These are phyloP conservation scores for Lasius fuliginosus DNA, from an alignment of 2,888 invertebrate species.

Conservation along the genomic window DNA sequence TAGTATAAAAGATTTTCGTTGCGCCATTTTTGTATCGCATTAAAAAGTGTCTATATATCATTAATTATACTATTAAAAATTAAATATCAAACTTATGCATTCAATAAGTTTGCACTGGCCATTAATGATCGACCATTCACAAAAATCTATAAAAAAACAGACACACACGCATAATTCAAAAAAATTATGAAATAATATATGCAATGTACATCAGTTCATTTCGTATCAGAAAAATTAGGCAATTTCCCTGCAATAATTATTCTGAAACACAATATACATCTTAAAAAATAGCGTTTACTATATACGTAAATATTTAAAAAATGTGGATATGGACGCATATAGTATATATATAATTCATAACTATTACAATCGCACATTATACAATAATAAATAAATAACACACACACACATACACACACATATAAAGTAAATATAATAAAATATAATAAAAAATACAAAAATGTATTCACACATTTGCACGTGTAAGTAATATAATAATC, in stretches of 20 bases:
- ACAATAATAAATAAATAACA: not conserved
- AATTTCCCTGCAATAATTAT: not conserved
- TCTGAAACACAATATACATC: not conserved
- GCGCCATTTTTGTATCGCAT: conserved; percentile 26
- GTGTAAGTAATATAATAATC: not conserved
- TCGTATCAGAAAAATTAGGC: not conserved
- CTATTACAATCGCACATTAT: not conserved
- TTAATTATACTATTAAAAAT: conserved; percentile 5
- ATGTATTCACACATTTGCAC: not conserved
- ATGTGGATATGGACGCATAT: not conserved
- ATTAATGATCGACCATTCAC: not conserved
- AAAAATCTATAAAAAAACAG: conserved; percentile 18
- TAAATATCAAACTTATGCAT: conserved; percentile 7
- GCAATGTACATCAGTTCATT: not conserved
- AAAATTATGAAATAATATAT: conserved; percentile 5
- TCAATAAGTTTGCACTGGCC: not conserved
- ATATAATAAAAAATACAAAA: conserved; percentile 30
- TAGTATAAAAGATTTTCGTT: conserved; percentile 44
- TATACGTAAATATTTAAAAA: conserved; percentile 11
- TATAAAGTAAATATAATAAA: not conserved
- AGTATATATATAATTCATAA: not conserved
- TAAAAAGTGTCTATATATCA: conserved; percentile 35
- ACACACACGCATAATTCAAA: not conserved
- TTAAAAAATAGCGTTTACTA: not conserved
- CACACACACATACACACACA: not conserved